Conservation (phyloP, 2,113 vertebrate genomes). For the Indri indri region DNA sequence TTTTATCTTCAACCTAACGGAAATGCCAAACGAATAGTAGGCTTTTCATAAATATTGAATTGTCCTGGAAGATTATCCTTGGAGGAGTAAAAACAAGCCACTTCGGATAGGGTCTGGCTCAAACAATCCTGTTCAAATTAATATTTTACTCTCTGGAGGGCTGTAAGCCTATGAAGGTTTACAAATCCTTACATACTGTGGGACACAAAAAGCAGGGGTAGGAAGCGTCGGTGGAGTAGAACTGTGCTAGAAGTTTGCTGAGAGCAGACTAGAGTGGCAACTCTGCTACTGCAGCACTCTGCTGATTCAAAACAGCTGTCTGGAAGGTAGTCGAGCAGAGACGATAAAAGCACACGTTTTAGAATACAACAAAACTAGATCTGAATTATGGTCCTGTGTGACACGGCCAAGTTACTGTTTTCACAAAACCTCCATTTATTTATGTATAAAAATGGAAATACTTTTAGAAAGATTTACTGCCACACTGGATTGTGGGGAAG, state of each 20-base stretch:
- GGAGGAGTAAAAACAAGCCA: not conserved
- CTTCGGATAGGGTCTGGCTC: not conserved
- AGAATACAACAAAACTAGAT: not conserved
- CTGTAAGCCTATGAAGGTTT: not conserved
- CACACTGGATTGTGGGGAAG: not conserved
- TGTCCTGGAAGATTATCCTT: not conserved
- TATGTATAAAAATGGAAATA: not conserved
- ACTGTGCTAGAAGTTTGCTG: not conserved
- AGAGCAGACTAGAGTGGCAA: not conserved
- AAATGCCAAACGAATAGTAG: not conserved
- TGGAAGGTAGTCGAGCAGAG: not conserved
- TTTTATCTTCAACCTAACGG: not conserved
- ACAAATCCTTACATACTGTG: not conserved
- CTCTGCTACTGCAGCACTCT: rapidly evolving
- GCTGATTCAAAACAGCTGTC: not conserved
- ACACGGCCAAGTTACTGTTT: not conserved
- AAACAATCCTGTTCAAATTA: conserved; percentile 5
- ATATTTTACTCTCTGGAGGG: not conserved
- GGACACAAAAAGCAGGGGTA: not conserved
- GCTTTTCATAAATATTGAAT: not conserved
- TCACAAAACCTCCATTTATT: not conserved
- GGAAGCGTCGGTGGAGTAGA: not conserved
- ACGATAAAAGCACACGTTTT: not conserved
- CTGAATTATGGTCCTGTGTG: not conserved
- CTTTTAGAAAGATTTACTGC: not conserved